Conservation (phyloP, 2,797 vertebrate genomes). For the Clarias laeviceps region DNA sequence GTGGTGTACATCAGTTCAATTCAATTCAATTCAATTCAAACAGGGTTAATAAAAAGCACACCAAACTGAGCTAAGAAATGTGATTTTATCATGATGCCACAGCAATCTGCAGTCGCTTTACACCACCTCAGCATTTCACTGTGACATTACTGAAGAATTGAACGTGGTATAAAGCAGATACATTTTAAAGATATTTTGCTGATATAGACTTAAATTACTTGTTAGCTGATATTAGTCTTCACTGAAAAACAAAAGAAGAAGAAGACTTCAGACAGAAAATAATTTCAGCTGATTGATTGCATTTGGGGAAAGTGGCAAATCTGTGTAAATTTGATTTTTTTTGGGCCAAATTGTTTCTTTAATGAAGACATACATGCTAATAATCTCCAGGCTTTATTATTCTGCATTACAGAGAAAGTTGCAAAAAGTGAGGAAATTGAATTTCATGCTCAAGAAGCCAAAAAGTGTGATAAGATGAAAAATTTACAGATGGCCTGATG, state of each 20-base stretch:
- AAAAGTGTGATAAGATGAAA: constrained; percentile 47
- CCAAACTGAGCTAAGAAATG: constrained; percentile 2
- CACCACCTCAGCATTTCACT: background rate
- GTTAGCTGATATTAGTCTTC: background rate
- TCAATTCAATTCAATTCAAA: background rate
- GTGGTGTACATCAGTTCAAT: background rate
- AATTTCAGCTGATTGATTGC: constrained; percentile 6
- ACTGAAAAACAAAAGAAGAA: background rate
- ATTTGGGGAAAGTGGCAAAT: background rate
- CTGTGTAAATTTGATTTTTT: background rate
- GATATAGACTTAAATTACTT: background rate
- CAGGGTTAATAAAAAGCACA: background rate
- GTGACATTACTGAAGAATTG: background rate
- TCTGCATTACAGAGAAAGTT: constrained; percentile 14
- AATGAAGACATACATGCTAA: constrained; percentile 20
- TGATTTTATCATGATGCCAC: background rate
- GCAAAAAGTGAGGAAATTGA: constrained; percentile 10
- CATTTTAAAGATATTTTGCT: background rate
- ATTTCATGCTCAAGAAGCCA: constrained; percentile 30
- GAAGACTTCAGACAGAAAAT: background rate
- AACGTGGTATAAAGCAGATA: background rate
- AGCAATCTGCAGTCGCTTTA: background rate
- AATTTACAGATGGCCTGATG: constrained; percentile 29
- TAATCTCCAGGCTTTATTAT: constrained; percentile 13
- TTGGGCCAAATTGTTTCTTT: constrained; percentile 4